Conservation (phyloP, 2,797 vertebrate species). For the Pangasius macronema region DNA sequence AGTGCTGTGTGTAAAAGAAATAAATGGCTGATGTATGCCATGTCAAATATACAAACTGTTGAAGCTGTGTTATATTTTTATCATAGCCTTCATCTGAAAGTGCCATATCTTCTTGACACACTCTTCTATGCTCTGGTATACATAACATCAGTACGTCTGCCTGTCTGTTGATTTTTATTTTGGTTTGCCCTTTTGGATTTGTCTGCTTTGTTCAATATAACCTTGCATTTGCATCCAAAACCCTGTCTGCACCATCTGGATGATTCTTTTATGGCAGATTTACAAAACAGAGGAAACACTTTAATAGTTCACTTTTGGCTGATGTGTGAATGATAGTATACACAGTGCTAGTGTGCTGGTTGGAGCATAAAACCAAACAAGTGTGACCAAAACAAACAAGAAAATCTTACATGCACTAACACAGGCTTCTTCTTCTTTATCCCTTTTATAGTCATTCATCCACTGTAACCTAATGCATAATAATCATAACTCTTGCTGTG, state of each 20-base stretch:
- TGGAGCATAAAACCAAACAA: conserved; percentile 65
- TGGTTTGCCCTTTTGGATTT: not conserved
- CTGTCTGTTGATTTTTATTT: conserved; percentile 2
- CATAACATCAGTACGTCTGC: not conserved
- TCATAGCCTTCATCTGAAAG: not conserved
- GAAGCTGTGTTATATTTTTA: not conserved
- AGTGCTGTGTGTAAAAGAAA: not conserved
- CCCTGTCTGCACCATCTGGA: not conserved
- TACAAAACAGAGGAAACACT: not conserved
- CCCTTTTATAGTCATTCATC: not conserved
- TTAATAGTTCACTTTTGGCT: conserved; percentile 34
- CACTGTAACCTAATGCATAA: not conserved
- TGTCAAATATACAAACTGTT: not conserved
- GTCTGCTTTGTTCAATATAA: conserved; percentile 6
- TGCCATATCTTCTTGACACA: not conserved
- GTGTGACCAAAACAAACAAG: conserved; percentile 57
- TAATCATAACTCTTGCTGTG: not conserved
- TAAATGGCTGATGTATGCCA: not conserved
- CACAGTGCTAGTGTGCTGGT: not conserved
- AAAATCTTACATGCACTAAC: conserved; percentile 17
- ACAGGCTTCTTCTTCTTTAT: not conserved
- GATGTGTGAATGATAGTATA: conserved; percentile 51
- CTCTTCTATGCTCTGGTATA: not conserved
- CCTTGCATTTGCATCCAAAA: conserved; percentile 3
- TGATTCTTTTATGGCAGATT: conserved; percentile 19